Percentiles rank a stretch among this genome's conserved stretches.
Evolutionary conservation across 2,797 vertebrate genomes (phyloP).

Genomic region (Lerista edwardsae): DNA sequence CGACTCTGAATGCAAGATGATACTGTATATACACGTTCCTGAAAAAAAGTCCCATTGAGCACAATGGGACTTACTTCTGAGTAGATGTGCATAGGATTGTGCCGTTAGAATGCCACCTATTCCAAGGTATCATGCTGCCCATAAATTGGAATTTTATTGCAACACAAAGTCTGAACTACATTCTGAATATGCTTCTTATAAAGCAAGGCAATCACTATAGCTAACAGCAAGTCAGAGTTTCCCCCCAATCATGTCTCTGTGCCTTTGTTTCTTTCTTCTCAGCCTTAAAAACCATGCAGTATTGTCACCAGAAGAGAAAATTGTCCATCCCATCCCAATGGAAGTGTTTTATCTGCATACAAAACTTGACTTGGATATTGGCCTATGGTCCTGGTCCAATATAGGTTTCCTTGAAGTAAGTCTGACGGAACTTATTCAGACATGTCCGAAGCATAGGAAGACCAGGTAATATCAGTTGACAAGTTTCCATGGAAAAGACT

Average conservation of each 20-base stretch:
- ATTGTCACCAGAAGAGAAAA: too few relatives aligned
- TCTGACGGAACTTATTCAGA: too few relatives aligned
- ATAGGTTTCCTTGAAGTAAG: too few relatives aligned
- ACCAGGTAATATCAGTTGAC: neutral
- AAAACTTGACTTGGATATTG: too few relatives aligned
- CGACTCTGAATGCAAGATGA: too few relatives aligned
- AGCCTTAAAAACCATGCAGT: neutral
- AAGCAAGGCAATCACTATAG: neutral
- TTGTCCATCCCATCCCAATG: too few relatives aligned
- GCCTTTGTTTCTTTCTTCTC: neutral
- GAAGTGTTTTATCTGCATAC: too few relatives aligned
- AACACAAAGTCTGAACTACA: neutral
- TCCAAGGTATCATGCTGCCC: neutral
- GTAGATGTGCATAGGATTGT: too few relatives aligned
- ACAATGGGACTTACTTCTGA: too few relatives aligned
- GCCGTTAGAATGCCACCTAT: conserved; percentile 10
- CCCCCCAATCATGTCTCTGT: neutral
- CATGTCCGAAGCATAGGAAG: neutral
- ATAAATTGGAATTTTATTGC: fast-evolving
- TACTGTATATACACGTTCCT: too few relatives aligned
- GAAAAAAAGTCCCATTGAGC: too few relatives aligned
- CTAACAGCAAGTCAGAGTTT: neutral
- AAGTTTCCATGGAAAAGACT: neutral
- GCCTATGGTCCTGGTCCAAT: too few relatives aligned
- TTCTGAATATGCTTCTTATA: neutral